These are phyloP conservation scores for Eulimnadia texana DNA, from an alignment of 1,140 invertebrate species.

Conservation along the genomic window DNA sequence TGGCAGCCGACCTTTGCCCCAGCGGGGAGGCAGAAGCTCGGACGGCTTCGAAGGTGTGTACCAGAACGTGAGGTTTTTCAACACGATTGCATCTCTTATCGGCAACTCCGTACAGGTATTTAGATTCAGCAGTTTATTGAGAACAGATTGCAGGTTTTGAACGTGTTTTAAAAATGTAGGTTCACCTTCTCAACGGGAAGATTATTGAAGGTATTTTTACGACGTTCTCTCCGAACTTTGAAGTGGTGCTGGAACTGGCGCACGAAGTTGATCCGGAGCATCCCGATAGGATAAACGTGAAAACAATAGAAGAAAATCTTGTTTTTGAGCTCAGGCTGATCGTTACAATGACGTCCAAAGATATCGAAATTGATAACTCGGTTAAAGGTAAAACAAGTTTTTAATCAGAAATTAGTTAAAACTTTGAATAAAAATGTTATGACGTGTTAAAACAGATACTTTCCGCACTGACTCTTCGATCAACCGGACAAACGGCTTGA, in stretches of 20 bases:
- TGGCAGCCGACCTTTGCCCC: not conserved
- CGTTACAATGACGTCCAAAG: slow-evolving; percentile 55
- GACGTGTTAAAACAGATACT: too few species aligned
- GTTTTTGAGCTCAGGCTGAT: slow-evolving; percentile 73
- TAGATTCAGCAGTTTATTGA: slow-evolving; percentile 2
- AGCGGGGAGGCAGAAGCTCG: not conserved
- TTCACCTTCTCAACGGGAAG: slow-evolving; percentile 62
- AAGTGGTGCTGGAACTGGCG: slow-evolving; percentile 67
- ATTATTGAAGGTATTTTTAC: slow-evolving; percentile 73
- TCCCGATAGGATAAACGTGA: slow-evolving; percentile 39
- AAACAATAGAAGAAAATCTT: slow-evolving; percentile 60
- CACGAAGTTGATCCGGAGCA: slow-evolving; percentile 57
- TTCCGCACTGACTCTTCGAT: slow-evolving; percentile 59
- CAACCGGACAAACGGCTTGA: slow-evolving; percentile 36
- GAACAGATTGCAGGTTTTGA: not conserved
- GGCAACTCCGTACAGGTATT: slow-evolving; percentile 57
- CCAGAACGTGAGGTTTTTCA: slow-evolving; percentile 72
- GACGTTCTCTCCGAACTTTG: slow-evolving; percentile 68
- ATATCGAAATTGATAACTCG: slow-evolving; percentile 76
- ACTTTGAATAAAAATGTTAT: too few species aligned
- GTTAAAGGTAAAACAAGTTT: slow-evolving; percentile 41
- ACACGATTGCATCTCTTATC: slow-evolving; percentile 62
- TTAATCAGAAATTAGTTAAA: too few species aligned
- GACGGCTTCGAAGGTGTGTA: slow-evolving; percentile 65
- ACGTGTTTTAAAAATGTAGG: slow-evolving; percentile 24